Percentiles rank a stretch among this genome's conserved stretches.
phyloP scores from a whole-genome alignment of 2,113 vertebrate species.

The Conger conger region DNA sequence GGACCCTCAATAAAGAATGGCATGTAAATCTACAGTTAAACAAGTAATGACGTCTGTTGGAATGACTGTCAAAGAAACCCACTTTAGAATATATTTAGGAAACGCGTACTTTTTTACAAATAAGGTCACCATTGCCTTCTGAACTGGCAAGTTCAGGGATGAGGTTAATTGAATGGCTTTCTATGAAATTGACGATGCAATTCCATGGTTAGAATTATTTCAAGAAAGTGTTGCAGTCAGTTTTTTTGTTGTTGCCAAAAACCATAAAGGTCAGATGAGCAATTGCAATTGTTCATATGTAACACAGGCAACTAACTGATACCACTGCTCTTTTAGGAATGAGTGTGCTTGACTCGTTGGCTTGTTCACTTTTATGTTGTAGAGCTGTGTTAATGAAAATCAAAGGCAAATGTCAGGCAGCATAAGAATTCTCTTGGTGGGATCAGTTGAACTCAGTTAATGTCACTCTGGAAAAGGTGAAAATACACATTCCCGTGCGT shows the following conservation, averaged over 20 bases:
- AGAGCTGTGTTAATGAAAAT: neutral
- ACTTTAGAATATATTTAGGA: neutral
- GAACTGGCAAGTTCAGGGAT: neutral
- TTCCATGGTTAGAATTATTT: neutral
- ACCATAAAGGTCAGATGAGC: neutral
- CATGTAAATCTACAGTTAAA: neutral
- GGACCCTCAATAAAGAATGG: neutral
- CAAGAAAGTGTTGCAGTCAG: neutral
- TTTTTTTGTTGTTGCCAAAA: neutral
- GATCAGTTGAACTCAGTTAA: neutral
- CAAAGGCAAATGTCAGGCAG: neutral
- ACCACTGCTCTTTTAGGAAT: neutral
- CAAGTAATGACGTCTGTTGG: neutral
- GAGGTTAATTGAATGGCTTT: no score
- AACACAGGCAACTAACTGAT: neutral
- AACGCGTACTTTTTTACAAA: neutral
- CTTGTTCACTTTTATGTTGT: neutral
- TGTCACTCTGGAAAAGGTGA: neutral
- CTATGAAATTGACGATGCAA: neutral
- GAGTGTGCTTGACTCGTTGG: neutral
- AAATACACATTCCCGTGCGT: neutral
- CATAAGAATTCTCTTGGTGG: neutral
- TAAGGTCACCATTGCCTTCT: neutral
- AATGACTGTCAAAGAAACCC: neutral
- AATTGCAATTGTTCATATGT: neutral